These are phyloP conservation scores for Lethenteron camtschaticum DNA, from an alignment of 2,113 vertebrate genomes.

Conservation along the genomic window DNA sequence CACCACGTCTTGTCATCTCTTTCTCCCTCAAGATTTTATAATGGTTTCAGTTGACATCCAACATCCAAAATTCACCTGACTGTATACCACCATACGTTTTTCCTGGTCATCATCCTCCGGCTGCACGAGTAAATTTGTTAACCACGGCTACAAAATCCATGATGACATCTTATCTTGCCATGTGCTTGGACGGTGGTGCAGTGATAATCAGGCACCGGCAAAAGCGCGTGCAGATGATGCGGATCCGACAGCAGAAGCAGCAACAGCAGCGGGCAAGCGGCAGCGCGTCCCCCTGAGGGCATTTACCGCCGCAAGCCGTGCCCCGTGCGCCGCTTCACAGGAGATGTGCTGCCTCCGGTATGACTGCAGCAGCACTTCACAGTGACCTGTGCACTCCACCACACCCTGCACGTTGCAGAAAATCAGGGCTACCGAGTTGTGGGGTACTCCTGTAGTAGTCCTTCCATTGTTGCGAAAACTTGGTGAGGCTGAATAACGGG, in stretches of 20 bases:
- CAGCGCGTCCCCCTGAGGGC: constrained; percentile 34
- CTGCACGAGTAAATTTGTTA: too few relatives aligned
- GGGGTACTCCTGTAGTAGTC: not conserved
- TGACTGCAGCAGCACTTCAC: not conserved
- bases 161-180: too few relatives aligned
- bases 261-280: constrained; percentile 31
- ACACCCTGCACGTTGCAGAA: not conserved
- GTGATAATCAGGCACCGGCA: constrained; percentile 39
- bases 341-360: constrained; percentile 52
- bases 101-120: too few relatives aligned
- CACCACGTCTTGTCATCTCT: too few relatives aligned
- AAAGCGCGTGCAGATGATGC: constrained; percentile 49
- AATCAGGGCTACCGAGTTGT: not conserved
- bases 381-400: not conserved
- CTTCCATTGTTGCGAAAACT: not conserved
- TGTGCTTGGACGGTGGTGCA: constrained; percentile 14
- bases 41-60: too few relatives aligned
- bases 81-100: too few relatives aligned
- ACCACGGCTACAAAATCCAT: too few relatives aligned
- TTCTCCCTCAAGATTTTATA: too few relatives aligned
- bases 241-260: constrained; percentile 31
- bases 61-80: too few relatives aligned
- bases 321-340: constrained; percentile 35
- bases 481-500: not conserved
- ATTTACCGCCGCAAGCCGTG: constrained; percentile 35